Evolutionary conservation across 2,888 invertebrate genomes (phyloP).

Genomic region (Drosophila glabriapex): DNA sequence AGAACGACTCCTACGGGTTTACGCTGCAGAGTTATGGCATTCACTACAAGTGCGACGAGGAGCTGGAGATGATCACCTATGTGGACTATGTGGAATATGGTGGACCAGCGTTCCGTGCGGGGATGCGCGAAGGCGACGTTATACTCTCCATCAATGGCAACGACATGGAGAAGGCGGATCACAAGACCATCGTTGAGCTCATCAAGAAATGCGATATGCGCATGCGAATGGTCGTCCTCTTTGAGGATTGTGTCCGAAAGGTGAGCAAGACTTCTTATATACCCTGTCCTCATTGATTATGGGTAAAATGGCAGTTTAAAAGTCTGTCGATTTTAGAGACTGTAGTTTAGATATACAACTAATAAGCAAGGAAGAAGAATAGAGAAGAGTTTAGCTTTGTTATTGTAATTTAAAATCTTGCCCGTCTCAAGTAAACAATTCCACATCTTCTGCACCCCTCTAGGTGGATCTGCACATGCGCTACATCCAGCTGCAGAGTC

Average conservation of each 20-base stretch:
- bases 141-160: slow-evolving; percentile 98
- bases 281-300: neutral
- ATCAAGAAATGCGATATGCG: slow-evolving; percentile 95
- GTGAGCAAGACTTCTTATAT: slow-evolving; percentile 84
- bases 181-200: slow-evolving; percentile 95
- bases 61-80: slow-evolving; percentile 98
- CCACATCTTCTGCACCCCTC: neutral
- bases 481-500: slow-evolving; percentile 94
- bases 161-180: slow-evolving; percentile 97
- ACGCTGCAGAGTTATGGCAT: slow-evolving; percentile 99
- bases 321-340: too few species aligned
- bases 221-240: slow-evolving; percentile 98
- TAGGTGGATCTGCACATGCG: slow-evolving; percentile 94
- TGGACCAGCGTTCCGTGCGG: slow-evolving; percentile 96
- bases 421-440: neutral
- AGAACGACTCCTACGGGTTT: slow-evolving; percentile 96
- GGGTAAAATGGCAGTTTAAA: too few species aligned
- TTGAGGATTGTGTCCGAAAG: slow-evolving; percentile 98
- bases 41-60: slow-evolving; percentile 96
- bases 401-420: neutral
- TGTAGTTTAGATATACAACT: neutral
- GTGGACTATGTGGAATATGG: slow-evolving; percentile 98
- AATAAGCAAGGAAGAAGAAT: neutral
- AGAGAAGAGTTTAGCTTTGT: neutral
- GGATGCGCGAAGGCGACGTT: slow-evolving; percentile 98